Percentiles rank a stretch among this genome's conserved stretches.
Conservation (phyloP, 2,888 invertebrate genomes). For the Pheosia gnoma region DNA sequence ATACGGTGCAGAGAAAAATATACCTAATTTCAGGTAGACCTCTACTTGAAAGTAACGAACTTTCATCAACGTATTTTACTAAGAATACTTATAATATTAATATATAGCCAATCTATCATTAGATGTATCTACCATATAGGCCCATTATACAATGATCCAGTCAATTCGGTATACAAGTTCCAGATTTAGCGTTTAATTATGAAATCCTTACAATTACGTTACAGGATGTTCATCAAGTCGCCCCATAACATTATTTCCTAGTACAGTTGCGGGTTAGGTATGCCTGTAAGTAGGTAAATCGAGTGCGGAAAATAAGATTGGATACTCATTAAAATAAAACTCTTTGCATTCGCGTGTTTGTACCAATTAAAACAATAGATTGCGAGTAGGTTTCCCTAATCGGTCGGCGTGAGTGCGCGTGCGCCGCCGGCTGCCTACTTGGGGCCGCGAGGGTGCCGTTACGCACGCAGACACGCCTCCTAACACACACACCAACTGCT, state of each 20-base stretch:
- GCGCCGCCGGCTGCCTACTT: conserved; percentile 58
- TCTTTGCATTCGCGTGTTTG: conserved; percentile 40
- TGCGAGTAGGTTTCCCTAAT: conserved; percentile 67
- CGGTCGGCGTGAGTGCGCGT: conserved; percentile 51
- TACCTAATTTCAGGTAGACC: too few species aligned
- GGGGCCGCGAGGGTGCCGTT: conserved; percentile 76
- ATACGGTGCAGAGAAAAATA: too few species aligned
- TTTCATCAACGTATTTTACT: too few species aligned
- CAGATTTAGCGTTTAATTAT: too few species aligned
- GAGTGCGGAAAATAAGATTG: conserved; percentile 42
- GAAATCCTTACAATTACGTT: too few species aligned
- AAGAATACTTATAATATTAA: too few species aligned
- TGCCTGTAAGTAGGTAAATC: not conserved
- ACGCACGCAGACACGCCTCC: conserved; percentile 68
- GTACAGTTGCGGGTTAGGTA: conserved; percentile 26
- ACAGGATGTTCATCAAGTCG: conserved; percentile 6
- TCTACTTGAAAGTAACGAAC: too few species aligned
- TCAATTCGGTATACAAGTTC: too few species aligned
- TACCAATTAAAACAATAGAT: conserved; percentile 61
- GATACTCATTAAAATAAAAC: conserved; percentile 45
- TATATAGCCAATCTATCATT: too few species aligned
- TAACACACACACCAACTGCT: conserved; percentile 42
- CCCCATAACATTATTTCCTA: conserved; percentile 34
- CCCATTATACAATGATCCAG: too few species aligned
- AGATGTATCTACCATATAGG: too few species aligned